Percentiles rank a stretch among this genome's conserved stretches.
phyloP scores from a whole-genome alignment of 2,888 invertebrate genomes.

The Microdon myrmicae region DNA sequence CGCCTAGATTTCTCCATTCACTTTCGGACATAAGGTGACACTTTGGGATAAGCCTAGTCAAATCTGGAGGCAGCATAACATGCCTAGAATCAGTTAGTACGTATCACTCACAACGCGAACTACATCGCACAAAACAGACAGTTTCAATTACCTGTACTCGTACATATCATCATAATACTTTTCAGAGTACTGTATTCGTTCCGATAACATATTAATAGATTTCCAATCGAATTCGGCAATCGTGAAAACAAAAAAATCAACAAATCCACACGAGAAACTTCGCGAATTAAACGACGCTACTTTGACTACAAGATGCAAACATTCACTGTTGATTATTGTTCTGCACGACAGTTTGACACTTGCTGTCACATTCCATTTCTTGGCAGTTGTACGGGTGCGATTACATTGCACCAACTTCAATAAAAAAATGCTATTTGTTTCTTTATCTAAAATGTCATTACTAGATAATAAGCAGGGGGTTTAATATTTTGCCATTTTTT shows the following conservation, averaged over 20 bases:
- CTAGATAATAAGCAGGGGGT: too few relatives aligned
- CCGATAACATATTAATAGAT: slow-evolving; percentile 72
- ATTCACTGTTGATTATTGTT: not conserved
- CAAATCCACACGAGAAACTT: too few relatives aligned
- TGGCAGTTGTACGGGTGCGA: too few relatives aligned
- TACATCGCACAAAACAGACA: slow-evolving; percentile 1
- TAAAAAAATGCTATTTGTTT: too few relatives aligned
- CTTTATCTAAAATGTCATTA: too few relatives aligned
- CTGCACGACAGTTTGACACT: too few relatives aligned
- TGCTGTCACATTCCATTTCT: too few relatives aligned
- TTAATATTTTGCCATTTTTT: too few relatives aligned
- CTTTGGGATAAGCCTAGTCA: slow-evolving; percentile 86
- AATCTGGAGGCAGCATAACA: slow-evolving; percentile 87
- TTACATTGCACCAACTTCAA: too few relatives aligned
- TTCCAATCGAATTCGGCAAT: not conserved
- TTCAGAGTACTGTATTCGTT: slow-evolving; percentile 92
- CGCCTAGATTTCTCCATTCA: slow-evolving; percentile 94
- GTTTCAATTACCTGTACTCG: slow-evolving; percentile 80
- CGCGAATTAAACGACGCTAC: too few relatives aligned
- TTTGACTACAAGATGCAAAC: too few relatives aligned
- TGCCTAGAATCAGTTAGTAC: slow-evolving; percentile 71
- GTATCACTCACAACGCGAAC: not conserved
- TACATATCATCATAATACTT: slow-evolving; percentile 87
- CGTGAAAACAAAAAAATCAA: not conserved
- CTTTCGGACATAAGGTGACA: slow-evolving; percentile 93